These are phyloP conservation scores for Loris lydekkerianus DNA, from an alignment of 2,797 vertebrate genomes.

Conservation along the genomic window DNA sequence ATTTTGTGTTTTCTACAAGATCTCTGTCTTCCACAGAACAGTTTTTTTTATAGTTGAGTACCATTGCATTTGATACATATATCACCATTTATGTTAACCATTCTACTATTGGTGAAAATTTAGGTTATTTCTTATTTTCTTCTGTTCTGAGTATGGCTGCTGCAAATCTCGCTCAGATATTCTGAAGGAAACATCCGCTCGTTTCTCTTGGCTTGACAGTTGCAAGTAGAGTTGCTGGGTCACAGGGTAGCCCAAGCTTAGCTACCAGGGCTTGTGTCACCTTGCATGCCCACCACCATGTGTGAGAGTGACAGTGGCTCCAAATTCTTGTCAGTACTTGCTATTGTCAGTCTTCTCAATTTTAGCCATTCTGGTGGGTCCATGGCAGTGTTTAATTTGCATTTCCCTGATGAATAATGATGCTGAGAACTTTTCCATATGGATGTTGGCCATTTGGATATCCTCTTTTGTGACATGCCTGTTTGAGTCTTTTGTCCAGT, in stretches of 20 bases:
- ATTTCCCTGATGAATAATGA: not conserved
- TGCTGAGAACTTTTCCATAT: not conserved
- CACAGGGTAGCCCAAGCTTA: not conserved
- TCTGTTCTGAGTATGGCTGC: not conserved
- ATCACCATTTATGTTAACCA: not conserved
- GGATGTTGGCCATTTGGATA: not conserved
- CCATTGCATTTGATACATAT: not conserved
- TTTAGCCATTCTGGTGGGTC: not conserved
- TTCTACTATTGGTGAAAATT: not conserved
- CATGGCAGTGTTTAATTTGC: not conserved
- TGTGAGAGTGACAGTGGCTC: not conserved
- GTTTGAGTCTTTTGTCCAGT: not conserved
- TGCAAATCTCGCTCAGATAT: not conserved
- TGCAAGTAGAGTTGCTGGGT: not conserved
- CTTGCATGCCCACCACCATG: not conserved
- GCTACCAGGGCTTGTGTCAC: not conserved
- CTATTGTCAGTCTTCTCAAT: not conserved
- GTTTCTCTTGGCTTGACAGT: constrained; percentile 21
- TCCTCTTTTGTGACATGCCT: not conserved
- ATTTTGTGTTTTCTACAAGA: not conserved
- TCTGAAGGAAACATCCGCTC: not conserved
- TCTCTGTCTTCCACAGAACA: not conserved
- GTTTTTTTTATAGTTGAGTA: not conserved
- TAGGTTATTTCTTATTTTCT: not conserved
- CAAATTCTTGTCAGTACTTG: not conserved